These are phyloP conservation scores for Hoplias malabaricus DNA, from an alignment of 2,113 vertebrate genomes.

Conservation along the genomic window DNA sequence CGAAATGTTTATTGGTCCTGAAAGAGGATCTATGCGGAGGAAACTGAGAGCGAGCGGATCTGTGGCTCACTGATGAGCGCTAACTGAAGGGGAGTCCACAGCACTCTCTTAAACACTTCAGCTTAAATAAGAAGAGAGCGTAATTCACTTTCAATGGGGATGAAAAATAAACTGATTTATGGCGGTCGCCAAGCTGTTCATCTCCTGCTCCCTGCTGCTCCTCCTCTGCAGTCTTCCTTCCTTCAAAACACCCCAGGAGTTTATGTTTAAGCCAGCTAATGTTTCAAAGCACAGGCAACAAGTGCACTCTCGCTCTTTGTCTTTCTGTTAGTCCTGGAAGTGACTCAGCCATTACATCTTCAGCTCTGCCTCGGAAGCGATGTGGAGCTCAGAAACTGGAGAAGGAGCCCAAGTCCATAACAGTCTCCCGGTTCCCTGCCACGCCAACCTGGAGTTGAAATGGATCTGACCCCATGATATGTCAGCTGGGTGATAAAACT, in stretches of 20 bases:
- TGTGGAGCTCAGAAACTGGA: not conserved
- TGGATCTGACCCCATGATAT: constrained; percentile 82
- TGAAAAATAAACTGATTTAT: constrained; percentile 58
- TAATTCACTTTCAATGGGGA: constrained; percentile 60
- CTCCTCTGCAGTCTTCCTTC: not conserved
- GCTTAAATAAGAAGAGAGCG: constrained; percentile 56
- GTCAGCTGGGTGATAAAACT: constrained; percentile 76
- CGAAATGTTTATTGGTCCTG: constrained; percentile 72
- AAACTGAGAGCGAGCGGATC: constrained; percentile 47
- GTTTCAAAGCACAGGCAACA: constrained; percentile 5
- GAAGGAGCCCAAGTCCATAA: constrained; percentile 7
- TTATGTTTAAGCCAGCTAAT: not conserved
- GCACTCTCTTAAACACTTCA: constrained; percentile 63
- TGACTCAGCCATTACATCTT: too few species aligned
- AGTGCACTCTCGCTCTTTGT: not conserved
- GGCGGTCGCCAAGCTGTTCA: constrained; percentile 38
- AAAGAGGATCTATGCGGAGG: constrained; percentile 71
- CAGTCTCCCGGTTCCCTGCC: not conserved
- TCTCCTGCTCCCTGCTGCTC: not conserved
- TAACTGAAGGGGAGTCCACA: constrained; percentile 32
- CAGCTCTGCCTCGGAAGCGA: not conserved
- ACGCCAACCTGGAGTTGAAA: constrained; percentile 72
- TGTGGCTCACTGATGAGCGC: constrained; percentile 54
- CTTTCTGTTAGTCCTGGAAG: not conserved
- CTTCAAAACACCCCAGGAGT: not conserved